Base-by-base conservation (phyloP, 1,140 invertebrate species). In the Drosophila pectinifera region DNA sequence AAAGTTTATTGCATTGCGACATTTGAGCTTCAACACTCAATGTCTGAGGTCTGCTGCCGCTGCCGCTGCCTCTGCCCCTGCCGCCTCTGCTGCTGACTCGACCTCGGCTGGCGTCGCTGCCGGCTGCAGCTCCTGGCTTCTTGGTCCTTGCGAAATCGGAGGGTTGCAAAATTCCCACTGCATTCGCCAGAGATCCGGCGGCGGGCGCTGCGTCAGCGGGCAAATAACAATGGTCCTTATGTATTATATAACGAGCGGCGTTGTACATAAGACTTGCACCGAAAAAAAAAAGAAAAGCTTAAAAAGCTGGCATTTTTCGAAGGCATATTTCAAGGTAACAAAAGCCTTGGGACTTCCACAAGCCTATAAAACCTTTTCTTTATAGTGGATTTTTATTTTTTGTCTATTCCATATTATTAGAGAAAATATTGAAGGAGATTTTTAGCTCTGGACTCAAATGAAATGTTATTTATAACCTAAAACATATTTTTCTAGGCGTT, bases 1-100 rank as follows among this genome's bases (percentile, higher is more conserved):
- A 83, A 88, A 80, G 80, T 89, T 84, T 89, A 89, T 90, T 89
- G 84, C 84, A 89, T 78, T 89, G 84, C 84, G 84, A 89, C 84
- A 89, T 89, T 89, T 89, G 80, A 89, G 84, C 84, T 89, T 89
- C 80, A 89, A 89, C 83, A 89, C 83, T 86, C 83, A 78, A 80
- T 77, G 82, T 81, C 83, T 86, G 84, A 86, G 81, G 83, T 86
- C 84, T 86, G 82, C 53, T 63, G 70, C 39, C 73, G 72, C 55
- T 67, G 75, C 51, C 58, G 59, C 55, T 54, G 80, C 31, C 18
- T n/a, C n/a, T n/a, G n/a, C n/a, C n/a, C n/a, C n/a, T n/a, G 16
- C 36, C 41, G 51, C 26, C 45, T n/a, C 72, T 20, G 51, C 48
- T 14, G 3, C 36, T 18, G 62, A 16, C 22, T 41, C 64, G 26